phyloP scores from a whole-genome alignment of 2,113 vertebrate genomes.

The Hippotragus niger region DNA sequence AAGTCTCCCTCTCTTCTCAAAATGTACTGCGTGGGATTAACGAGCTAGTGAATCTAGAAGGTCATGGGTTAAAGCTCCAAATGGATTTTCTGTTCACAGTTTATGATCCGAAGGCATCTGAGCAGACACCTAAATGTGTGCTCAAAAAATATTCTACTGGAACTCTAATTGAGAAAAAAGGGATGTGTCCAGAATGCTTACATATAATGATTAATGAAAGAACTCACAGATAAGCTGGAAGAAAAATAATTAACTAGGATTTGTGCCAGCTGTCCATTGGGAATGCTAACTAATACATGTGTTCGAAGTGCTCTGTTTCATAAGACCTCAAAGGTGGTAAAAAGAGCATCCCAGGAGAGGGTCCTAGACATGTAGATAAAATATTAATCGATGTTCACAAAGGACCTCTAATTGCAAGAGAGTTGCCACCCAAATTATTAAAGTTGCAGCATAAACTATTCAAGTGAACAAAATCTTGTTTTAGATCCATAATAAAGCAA shows the following conservation, averaged over 20 bases:
- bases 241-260: constrained; percentile 73
- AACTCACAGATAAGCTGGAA: constrained; percentile 61
- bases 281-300: constrained; percentile 49
- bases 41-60: background rate
- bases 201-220: constrained; percentile 66
- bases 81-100: constrained; percentile 53
- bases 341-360: constrained; percentile 9
- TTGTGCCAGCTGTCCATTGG: constrained; percentile 40
- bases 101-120: background rate
- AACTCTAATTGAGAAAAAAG: constrained; percentile 67
- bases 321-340: background rate
- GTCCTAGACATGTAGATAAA: constrained; percentile 33
- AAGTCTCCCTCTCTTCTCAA: background rate
- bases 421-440: constrained; percentile 13
- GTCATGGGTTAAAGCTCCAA: constrained; percentile 56
- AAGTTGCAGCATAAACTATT: constrained; percentile 21
- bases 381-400: background rate
- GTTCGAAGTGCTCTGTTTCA: background rate
- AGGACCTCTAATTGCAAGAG: constrained; percentile 31
- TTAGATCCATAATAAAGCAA: background rate
- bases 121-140: constrained; percentile 52
- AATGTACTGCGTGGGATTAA: background rate
- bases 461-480: background rate
- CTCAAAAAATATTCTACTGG: constrained; percentile 55
- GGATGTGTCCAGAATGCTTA: constrained; percentile 54